phyloP scores from a whole-genome alignment of 2,113 vertebrate species.

The Cephalopterus ornatus region DNA sequence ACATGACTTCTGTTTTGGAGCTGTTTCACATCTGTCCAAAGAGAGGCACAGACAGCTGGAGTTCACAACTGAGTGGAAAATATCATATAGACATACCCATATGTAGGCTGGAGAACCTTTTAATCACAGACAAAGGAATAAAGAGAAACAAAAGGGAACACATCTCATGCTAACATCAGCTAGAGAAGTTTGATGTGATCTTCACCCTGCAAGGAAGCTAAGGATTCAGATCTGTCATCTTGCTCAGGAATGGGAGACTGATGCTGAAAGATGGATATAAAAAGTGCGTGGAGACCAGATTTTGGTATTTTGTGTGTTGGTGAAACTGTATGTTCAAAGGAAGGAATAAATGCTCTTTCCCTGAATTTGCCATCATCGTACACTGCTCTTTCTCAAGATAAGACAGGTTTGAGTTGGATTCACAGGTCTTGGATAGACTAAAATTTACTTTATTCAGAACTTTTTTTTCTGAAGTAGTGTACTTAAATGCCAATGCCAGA shows the following conservation, averaged over 20 bases:
- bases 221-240: neutral
- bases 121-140: neutral
- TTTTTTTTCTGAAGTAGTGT: neutral
- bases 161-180: neutral
- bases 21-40: neutral
- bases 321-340: neutral
- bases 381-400: neutral
- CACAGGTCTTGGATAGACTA: neutral
- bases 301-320: neutral
- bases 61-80: neutral
- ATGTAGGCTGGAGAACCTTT: neutral
- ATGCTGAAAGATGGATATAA: neutral
- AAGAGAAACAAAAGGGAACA: neutral
- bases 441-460: neutral
- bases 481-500: neutral
- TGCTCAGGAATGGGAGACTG: neutral
- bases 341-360: neutral
- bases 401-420: neutral
- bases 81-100: neutral
- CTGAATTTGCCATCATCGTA: neutral
- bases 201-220: neutral
- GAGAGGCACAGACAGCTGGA: neutral
- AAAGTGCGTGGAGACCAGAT: fast-evolving
- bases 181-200: neutral
- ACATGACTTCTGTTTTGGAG: neutral